Evolutionary conservation across 2,888 invertebrate species (phyloP).

Genomic region (Dugesia japonica): DNA sequence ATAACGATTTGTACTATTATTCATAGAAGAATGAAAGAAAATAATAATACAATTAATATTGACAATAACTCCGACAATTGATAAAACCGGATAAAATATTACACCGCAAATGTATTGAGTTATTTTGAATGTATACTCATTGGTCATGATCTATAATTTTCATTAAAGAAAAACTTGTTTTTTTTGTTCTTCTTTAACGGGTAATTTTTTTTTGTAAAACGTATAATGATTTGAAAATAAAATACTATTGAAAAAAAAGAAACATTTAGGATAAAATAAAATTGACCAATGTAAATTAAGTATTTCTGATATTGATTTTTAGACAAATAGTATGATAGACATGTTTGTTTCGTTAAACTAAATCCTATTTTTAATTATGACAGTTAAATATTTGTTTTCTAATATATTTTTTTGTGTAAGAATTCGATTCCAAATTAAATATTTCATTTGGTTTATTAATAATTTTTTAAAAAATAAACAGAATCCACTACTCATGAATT

Average conservation of each 20-base stretch:
- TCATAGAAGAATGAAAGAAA: constrained; percentile 25
- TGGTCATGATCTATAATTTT: not conserved
- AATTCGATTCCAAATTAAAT: no score
- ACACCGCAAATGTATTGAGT: constrained; percentile 20
- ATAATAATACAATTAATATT: constrained; percentile 32
- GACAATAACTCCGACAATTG: constrained; percentile 28
- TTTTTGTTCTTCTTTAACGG: no score
- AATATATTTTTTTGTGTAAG: no score
- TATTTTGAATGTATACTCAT: not conserved
- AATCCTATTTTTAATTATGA: no score
- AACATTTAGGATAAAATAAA: not conserved
- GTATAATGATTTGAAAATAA: no score
- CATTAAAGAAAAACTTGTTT: not conserved
- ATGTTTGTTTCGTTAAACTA: not conserved
- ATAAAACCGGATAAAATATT: constrained; percentile 26
- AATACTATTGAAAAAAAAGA: not conserved
- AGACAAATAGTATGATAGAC: not conserved
- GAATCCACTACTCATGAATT: no score
- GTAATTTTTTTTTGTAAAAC: no score
- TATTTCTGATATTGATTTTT: not conserved
- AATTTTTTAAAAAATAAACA: no score
- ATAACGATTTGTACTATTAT: constrained; percentile 33
- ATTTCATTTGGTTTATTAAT: no score
- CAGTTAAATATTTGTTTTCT: no score
- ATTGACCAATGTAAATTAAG: not conserved